phyloP scores from a whole-genome alignment of 2,797 vertebrate genomes.

The Dicrostonyx torquatus region DNA sequence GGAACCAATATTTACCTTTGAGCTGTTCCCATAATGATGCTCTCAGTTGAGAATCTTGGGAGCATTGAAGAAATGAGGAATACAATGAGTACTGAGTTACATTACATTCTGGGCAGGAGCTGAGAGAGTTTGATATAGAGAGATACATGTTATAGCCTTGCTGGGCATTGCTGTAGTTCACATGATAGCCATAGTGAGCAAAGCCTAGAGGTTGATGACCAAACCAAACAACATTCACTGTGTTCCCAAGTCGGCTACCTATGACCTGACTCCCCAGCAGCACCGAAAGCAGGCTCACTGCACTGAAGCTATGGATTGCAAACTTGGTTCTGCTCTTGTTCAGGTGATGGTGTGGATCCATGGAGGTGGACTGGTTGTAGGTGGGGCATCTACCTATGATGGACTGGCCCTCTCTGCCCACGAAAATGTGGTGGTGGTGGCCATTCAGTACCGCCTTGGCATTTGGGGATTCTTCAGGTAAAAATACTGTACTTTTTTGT shows the following conservation, averaged over 20 bases:
- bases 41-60: neutral
- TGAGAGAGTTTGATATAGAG: neutral
- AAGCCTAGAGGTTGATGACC: fast-evolving
- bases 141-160: too few species aligned
- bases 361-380: slow-evolving; percentile 85
- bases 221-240: neutral
- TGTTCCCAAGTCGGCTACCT: neutral
- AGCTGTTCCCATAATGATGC: neutral
- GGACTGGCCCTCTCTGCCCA: slow-evolving; percentile 87
- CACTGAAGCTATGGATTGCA: neutral
- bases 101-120: too few species aligned
- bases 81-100: fast-evolving
- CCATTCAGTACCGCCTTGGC: slow-evolving; percentile 90
- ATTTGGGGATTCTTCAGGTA: slow-evolving; percentile 91
- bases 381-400: slow-evolving; percentile 85
- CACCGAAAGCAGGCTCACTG: neutral
- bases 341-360: slow-evolving; percentile 90
- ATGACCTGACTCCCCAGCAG: neutral
- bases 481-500: neutral
- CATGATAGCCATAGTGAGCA: neutral
- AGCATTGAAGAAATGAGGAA: neutral
- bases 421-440: slow-evolving; percentile 89
- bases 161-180: fast-evolving
- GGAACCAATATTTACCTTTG: neutral
- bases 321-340: neutral